These are phyloP conservation scores for Chromis chromis DNA, from an alignment of 2,797 vertebrate genomes.

Conservation along the genomic window DNA sequence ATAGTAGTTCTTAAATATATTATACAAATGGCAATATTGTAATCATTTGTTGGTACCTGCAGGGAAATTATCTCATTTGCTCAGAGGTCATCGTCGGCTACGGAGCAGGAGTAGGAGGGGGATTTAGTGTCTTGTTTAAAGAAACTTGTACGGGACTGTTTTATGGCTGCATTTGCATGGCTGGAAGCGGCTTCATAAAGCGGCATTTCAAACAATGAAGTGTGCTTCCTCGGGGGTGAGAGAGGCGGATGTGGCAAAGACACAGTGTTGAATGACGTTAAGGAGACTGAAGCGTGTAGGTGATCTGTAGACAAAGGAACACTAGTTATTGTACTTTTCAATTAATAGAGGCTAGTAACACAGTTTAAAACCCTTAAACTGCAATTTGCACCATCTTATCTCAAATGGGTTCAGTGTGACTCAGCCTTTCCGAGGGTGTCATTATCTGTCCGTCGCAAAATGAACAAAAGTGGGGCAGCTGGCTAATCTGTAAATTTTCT, in stretches of 20 bases:
- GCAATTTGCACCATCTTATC: too few relatives aligned
- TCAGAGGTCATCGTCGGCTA: slow-evolving; percentile 4
- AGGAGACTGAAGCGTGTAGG: too few relatives aligned
- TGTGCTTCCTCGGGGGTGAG: not conserved
- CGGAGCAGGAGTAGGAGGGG: not conserved
- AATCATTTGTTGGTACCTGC: not conserved
- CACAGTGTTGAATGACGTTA: not conserved
- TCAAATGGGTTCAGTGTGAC: not conserved
- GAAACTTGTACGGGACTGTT: not conserved
- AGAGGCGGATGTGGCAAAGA: not conserved
- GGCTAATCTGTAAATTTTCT: not conserved
- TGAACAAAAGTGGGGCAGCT: not conserved
- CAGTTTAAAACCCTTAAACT: too few relatives aligned
- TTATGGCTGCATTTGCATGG: not conserved
- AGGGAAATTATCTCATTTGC: not conserved
- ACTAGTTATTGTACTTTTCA: not conserved
- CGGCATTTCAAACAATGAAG: too few relatives aligned
- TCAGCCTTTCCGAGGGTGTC: not conserved
- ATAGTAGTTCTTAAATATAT: not conserved
- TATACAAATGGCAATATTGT: not conserved
- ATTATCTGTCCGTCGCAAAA: not conserved
- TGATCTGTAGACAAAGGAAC: not conserved
- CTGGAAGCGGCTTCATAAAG: not conserved
- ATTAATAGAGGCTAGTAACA: too few relatives aligned
- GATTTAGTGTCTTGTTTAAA: too few relatives aligned